Percentiles rank a stretch among this genome's conserved stretches.
These are phyloP conservation scores for Aporophyla nigra DNA, from an alignment of 2,888 invertebrate genomes.

Conservation along the genomic window DNA sequence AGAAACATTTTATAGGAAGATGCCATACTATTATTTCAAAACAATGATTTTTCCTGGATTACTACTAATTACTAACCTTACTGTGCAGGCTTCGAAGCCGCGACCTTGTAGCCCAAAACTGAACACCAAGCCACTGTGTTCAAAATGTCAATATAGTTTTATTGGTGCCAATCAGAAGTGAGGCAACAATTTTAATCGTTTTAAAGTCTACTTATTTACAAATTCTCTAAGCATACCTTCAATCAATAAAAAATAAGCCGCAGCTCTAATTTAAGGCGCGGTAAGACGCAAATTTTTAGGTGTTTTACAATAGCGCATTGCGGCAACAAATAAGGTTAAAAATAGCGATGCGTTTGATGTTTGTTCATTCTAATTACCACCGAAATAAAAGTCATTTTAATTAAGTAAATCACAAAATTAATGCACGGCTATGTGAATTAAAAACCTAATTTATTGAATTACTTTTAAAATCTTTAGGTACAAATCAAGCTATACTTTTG, in stretches of 20 bases:
- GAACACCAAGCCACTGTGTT: background rate
- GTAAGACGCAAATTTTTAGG: no score
- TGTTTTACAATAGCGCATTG: no score
- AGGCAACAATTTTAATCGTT: background rate
- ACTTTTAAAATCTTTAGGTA: no score
- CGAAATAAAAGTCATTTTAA: no score
- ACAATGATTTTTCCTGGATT: no score
- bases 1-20: background rate
- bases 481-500: no score
- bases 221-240: constrained; percentile 22
- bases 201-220: background rate
- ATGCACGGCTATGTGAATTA: no score
- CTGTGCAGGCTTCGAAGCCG: background rate
- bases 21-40: background rate
- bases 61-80: background rate
- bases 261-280: background rate
- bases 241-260: constrained; percentile 40
- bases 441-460: no score
- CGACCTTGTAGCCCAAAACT: background rate
- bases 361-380: no score
- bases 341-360: no score
- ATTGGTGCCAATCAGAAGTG: background rate
- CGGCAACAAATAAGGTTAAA: no score
- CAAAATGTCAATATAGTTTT: background rate
- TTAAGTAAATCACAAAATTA: no score